Conservation (phyloP, 2,797 vertebrate genomes). For the Tadarida brasiliensis region DNA sequence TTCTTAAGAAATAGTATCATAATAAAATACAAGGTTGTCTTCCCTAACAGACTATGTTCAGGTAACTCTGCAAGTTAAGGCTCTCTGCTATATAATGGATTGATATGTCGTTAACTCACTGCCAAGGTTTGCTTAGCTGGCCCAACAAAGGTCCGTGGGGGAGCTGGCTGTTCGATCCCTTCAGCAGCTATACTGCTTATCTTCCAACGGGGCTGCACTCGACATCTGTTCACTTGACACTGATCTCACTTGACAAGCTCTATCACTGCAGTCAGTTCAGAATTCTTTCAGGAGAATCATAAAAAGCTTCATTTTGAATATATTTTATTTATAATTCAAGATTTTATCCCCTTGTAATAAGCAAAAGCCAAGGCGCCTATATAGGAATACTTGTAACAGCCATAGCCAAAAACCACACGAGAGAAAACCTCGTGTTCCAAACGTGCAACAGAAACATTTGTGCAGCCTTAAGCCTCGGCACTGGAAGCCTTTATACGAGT, state of each 20-base stretch:
- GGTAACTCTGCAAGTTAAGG: neutral
- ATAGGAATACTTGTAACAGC: neutral
- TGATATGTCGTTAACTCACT: fast-evolving
- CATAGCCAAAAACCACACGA: neutral
- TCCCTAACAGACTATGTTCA: fast-evolving
- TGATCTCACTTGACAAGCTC: neutral
- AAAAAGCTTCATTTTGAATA: neutral
- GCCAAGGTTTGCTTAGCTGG: neutral
- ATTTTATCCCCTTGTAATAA: neutral
- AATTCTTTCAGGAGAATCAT: neutral
- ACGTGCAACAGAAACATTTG: neutral
- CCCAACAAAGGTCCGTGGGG: no score
- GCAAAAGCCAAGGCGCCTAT: neutral
- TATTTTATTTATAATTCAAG: neutral
- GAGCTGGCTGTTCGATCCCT: neutral
- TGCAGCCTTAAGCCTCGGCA: neutral
- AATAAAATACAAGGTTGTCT: neutral
- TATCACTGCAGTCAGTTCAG: neutral
- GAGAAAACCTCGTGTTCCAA: fast-evolving
- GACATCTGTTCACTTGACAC: neutral
- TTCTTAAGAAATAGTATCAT: neutral
- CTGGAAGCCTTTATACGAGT: neutral
- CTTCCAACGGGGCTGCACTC: fast-evolving
- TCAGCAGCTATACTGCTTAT: neutral
- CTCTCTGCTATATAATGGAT: neutral